phyloP scores from a whole-genome alignment of 1,140 invertebrate genomes.

The Megathymus violae region DNA sequence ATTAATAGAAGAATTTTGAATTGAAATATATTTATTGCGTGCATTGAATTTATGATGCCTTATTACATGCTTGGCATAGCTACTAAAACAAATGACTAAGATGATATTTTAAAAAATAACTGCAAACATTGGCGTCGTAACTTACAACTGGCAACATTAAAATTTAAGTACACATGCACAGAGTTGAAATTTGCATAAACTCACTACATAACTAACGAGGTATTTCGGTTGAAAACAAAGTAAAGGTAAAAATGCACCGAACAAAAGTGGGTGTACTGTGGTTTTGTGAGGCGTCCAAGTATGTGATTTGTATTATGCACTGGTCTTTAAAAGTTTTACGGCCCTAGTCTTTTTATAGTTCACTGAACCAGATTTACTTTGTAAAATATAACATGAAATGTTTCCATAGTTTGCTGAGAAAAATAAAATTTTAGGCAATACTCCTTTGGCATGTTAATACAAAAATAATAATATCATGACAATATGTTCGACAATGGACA shows the following conservation, averaged over 20 bases:
- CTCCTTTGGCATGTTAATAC: no score
- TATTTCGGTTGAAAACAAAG: not conserved
- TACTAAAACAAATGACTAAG: no score
- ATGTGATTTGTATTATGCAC: conserved; percentile 16
- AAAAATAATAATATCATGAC: no score
- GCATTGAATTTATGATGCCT: no score
- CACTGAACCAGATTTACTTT: conserved; percentile 16
- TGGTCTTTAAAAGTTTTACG: conserved; percentile 8
- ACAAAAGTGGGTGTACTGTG: not conserved
- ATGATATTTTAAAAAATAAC: no score
- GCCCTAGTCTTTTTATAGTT: not conserved
- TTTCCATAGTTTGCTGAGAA: not conserved
- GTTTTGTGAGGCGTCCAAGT: conserved; percentile 15
- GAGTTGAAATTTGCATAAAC: not conserved
- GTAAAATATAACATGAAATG: not conserved
- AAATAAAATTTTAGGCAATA: not conserved
- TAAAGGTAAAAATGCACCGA: conserved; percentile 3
- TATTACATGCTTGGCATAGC: no score
- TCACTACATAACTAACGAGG: not conserved
- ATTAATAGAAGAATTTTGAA: no score
- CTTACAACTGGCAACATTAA: not conserved
- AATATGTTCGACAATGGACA: no score
- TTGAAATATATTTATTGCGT: no score
- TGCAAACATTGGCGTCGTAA: not conserved
- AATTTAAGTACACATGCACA: not conserved